A percentile compares a stretch with the other conserved stretches of the same genome.
phyloP scores from a whole-genome alignment of 2,113 vertebrate genomes.

The Smithornis capensis region DNA sequence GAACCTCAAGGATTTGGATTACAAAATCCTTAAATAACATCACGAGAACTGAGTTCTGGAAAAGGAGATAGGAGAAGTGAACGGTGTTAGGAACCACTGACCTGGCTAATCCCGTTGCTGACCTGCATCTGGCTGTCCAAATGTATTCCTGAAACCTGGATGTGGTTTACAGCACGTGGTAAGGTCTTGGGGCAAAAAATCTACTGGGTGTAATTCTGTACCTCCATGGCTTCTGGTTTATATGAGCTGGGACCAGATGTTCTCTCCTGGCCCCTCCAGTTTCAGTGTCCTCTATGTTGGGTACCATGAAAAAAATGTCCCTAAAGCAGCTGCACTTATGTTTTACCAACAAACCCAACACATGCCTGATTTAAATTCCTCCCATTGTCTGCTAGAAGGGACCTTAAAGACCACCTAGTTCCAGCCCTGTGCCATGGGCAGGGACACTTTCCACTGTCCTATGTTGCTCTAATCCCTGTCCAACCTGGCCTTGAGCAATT shows the following conservation, averaged over 20 bases:
- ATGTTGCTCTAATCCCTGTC: not conserved
- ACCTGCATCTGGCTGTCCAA: not conserved
- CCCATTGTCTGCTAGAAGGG: not conserved
- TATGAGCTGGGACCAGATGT: not conserved
- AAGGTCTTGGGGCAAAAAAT: not conserved
- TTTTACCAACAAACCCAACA: not conserved
- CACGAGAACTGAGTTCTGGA: not conserved
- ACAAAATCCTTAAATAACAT: not conserved
- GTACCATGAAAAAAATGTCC: not conserved
- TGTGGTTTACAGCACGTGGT: not conserved
- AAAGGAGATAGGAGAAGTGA: not conserved
- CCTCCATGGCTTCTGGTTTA: not conserved
- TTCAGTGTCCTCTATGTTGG: not conserved
- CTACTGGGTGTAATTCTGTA: not conserved
- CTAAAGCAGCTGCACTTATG: not conserved
- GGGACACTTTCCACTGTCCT: not conserved
- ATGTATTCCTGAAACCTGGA: not conserved
- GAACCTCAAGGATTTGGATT: not conserved
- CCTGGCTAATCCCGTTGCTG: not conserved
- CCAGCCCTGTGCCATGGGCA: not conserved
- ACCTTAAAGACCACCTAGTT: not conserved
- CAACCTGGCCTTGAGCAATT: not conserved
- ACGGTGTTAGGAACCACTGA: not conserved
- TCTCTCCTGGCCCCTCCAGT: not conserved
- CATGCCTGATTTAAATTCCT: not conserved